Conservation (phyloP, 2,113 vertebrate genomes). For the Lasiurus borealis region DNA sequence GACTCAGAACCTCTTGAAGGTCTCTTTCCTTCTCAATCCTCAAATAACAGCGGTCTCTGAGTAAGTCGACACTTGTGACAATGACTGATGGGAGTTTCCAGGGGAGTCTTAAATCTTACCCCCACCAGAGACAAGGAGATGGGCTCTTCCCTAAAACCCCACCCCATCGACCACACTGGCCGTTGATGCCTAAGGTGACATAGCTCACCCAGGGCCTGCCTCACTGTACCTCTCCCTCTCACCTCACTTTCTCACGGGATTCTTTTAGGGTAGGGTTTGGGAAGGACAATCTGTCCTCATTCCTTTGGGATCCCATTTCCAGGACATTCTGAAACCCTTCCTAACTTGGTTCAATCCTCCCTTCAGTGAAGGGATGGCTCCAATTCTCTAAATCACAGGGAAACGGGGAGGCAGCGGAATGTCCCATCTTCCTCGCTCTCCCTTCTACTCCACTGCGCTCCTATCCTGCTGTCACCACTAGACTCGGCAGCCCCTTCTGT, state of each 20-base stretch:
- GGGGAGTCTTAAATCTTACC: background rate
- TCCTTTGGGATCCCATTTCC: background rate
- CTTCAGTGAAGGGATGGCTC: background rate
- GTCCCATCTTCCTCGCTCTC: background rate
- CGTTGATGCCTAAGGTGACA: background rate
- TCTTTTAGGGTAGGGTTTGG: background rate
- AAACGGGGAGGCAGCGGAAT: background rate
- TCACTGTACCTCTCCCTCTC: background rate
- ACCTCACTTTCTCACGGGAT: background rate
- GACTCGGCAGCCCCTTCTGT: background rate
- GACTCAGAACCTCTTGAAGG: background rate
- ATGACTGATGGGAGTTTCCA: constrained; percentile 42
- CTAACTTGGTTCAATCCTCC: background rate
- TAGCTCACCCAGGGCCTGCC: background rate
- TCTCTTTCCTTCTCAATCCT: background rate
- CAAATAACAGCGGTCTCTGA: background rate
- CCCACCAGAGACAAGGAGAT: background rate
- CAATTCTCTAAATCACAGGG: background rate
- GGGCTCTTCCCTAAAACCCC: background rate
- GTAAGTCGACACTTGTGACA: constrained; percentile 32
- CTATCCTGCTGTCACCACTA: background rate
- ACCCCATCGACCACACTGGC: background rate
- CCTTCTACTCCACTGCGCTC: constrained; percentile 11
- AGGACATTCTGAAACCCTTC: background rate
- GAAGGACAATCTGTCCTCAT: background rate